Evolutionary conservation across 2,797 vertebrate species (phyloP), one percentile per base, ranked within the genome.

Genomic region (Galaxias olidus): DNA sequence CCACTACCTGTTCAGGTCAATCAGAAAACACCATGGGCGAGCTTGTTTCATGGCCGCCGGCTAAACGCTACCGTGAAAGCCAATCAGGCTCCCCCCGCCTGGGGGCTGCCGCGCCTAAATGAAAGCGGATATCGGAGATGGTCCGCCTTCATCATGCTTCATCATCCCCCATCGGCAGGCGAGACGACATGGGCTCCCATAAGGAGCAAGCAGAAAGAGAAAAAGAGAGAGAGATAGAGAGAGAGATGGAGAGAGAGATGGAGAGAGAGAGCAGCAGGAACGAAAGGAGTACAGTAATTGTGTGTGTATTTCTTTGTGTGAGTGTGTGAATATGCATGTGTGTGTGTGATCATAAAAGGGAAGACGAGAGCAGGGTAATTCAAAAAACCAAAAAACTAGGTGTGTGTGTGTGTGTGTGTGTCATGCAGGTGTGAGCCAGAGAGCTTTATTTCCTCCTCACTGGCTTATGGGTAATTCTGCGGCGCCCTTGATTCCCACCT

Each of bases 91-190:
- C 41, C 11, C 3, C 40, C 15, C 51, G 50, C 17, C 71, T 47
- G 67, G 17, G 63, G 65, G 76, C 10, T n/a, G 20, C 18, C 63
- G 66, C 75, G 72, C 59, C 70, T 73, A 78, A 83, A 86, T 84
- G 77, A 81, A 80, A 80, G 65, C 76, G 76, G 78, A 84, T 73
- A 78, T 76, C 76, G 82, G 73, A 81, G 76, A 84, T 80, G 80
- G 74, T 79, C 83, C 63, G 48, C 61, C 13, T 20, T 74, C 67
- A 81, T 82, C 72, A 41, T 66, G 54, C 13, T 76, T 81, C 71
- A 80, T 87, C 78, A 69, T 68, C 40, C 40, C 8, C 64, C 61
- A 63, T 66, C 50, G 1, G 65, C 65, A 17, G 72, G 60, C 72
- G 0, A 10, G 74, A 72, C 71, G 62, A 56, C 58, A 72, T 55